A percentile compares a stretch with the other conserved stretches of the same genome.
phyloP scores from a whole-genome alignment of 1,140 invertebrate species.

The Chionoecetes opilio region DNA sequence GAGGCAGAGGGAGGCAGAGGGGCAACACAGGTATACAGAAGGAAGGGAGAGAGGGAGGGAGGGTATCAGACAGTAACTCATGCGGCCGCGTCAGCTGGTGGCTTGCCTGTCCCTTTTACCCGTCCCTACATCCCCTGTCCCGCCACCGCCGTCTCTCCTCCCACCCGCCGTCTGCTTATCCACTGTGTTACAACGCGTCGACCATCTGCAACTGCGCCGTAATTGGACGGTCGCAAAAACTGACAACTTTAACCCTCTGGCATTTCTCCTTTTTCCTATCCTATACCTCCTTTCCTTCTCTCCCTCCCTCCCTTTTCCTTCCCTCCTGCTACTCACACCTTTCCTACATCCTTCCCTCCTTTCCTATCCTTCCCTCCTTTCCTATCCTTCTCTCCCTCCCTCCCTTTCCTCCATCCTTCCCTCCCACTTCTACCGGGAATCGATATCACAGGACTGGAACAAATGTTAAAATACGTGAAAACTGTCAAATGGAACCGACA shows the following conservation, averaged over 20 bases:
- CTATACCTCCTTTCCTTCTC: background rate
- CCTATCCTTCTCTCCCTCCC: background rate
- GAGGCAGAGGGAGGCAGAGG: too few species aligned
- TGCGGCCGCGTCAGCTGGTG: slow-evolving; percentile 22
- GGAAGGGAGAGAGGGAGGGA: background rate
- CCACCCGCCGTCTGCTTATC: background rate
- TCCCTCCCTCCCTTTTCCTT: background rate
- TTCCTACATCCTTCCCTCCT: background rate
- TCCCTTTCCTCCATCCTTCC: background rate
- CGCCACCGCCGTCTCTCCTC: background rate
- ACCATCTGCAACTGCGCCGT: background rate
- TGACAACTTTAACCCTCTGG: background rate
- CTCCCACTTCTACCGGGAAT: too few species aligned
- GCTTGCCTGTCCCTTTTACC: background rate
- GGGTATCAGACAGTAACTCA: background rate
- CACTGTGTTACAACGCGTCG: background rate
- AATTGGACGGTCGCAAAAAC: slow-evolving; percentile 28
- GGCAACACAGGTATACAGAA: too few species aligned
- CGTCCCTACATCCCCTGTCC: too few species aligned
- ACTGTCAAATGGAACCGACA: background rate
- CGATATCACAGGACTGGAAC: too few species aligned
- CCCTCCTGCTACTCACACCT: background rate
- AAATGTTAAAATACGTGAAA: too few species aligned
- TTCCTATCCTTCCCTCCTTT: background rate
- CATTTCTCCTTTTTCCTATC: background rate